Evolutionary conservation across 2,888 invertebrate genomes (phyloP).

Genomic region (Drosophila prostipennis): DNA sequence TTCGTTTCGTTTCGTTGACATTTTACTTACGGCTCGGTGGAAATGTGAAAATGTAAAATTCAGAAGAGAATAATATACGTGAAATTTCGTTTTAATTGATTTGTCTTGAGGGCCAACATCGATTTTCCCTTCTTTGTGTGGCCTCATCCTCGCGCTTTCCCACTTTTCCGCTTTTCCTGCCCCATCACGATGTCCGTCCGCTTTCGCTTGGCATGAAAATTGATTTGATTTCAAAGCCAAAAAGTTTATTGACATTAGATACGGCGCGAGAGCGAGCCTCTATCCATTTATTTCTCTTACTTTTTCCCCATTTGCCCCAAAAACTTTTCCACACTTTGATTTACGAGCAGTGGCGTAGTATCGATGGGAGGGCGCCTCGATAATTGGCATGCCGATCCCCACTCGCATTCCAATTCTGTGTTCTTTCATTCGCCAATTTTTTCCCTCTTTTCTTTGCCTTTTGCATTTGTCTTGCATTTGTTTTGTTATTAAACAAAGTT

Average conservation of each 20-base stretch:
- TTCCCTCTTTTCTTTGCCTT: slow-evolving; percentile 25
- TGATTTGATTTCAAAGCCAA: slow-evolving; percentile 69
- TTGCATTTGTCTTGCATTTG: slow-evolving; percentile 41
- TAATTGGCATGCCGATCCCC: slow-evolving; percentile 39
- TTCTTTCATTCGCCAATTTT: slow-evolving; percentile 15
- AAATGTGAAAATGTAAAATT: slow-evolving; percentile 25
- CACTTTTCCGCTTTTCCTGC: slow-evolving; percentile 17
- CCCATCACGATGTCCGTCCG: slow-evolving; percentile 20
- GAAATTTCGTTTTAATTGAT: slow-evolving; percentile 66
- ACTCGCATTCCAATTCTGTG: slow-evolving; percentile 30
- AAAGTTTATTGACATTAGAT: slow-evolving; percentile 77
- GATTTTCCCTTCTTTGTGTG: slow-evolving; percentile 41
- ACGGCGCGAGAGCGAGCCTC: slow-evolving; percentile 12
- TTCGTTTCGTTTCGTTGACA: slow-evolving; percentile 48
- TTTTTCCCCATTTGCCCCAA: slow-evolving; percentile 20
- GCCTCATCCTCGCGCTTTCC: background rate
- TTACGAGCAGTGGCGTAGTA: slow-evolving; percentile 23
- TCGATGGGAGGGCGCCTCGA: slow-evolving; percentile 26
- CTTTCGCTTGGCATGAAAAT: slow-evolving; percentile 46
- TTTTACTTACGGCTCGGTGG: slow-evolving; percentile 35
- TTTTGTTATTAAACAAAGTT: slow-evolving; percentile 59
- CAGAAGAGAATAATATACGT: slow-evolving; percentile 13
- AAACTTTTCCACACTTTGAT: slow-evolving; percentile 58
- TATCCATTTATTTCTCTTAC: slow-evolving; percentile 25
- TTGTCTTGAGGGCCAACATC: slow-evolving; percentile 60